These are phyloP conservation scores for Leptatherina wallacei DNA, from an alignment of 2,797 vertebrate species.

Conservation along the genomic window DNA sequence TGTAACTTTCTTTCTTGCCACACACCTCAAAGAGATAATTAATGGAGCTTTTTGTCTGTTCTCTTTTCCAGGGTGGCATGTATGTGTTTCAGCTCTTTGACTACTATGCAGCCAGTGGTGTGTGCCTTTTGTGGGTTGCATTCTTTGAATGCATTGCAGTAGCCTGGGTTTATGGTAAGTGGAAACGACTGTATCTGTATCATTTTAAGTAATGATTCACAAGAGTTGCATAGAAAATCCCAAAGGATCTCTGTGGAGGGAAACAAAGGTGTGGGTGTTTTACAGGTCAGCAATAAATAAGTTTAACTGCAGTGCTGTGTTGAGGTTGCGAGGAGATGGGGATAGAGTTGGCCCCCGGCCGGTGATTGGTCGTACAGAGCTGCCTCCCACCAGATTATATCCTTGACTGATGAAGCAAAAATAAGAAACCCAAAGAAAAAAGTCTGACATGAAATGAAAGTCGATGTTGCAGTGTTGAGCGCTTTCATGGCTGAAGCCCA, in stretches of 20 bases:
- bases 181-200: slow-evolving; percentile 34
- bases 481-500: slow-evolving; percentile 21
- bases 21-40: slow-evolving; percentile 50
- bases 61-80: slow-evolving; percentile 93
- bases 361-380: slow-evolving; percentile 38
- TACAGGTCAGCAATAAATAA: slow-evolving; percentile 61
- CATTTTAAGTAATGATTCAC: slow-evolving; percentile 48
- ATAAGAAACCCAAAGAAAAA: slow-evolving; percentile 18
- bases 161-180: slow-evolving; percentile 99
- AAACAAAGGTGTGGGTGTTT: slow-evolving; percentile 63
- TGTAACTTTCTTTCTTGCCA: slow-evolving; percentile 25
- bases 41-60: slow-evolving; percentile 46
- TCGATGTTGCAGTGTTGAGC: neutral
- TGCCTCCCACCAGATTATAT: slow-evolving; percentile 38
- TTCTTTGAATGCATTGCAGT: slow-evolving; percentile 99
- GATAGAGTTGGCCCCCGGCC: neutral
- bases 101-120: slow-evolving; percentile 99
- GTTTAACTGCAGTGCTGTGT: slow-evolving; percentile 44
- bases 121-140: slow-evolving; percentile 99
- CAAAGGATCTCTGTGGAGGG: slow-evolving; percentile 37
- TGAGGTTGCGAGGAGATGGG: neutral
- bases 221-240: slow-evolving; percentile 26
- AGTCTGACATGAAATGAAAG: neutral
- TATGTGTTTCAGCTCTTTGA: slow-evolving; percentile 99
- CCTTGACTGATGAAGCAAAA: slow-evolving; percentile 15